These are phyloP conservation scores for Dicaeum eximium DNA, from an alignment of 2,113 vertebrate genomes.

Conservation along the genomic window DNA sequence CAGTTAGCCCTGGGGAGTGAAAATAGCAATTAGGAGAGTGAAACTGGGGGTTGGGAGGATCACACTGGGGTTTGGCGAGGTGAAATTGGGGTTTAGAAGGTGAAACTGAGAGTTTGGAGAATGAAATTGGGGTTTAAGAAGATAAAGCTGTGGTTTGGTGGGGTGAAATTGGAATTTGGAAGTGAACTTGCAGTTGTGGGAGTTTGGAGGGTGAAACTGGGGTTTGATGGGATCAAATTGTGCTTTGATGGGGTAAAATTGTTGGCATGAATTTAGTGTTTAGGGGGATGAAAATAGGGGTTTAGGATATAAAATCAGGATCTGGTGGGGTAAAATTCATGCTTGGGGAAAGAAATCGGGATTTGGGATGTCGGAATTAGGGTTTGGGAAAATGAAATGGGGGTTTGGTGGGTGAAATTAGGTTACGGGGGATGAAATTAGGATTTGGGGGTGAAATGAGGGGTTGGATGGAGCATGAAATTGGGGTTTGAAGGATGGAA, in stretches of 20 bases:
- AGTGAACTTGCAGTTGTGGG: too few relatives aligned
- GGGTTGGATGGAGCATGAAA: fast-evolving
- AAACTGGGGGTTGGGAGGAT: background rate
- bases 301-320: background rate
- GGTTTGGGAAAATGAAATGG: background rate
- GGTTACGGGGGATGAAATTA: background rate
- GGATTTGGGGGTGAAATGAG: background rate
- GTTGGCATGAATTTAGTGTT: background rate
- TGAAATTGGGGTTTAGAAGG: background rate
- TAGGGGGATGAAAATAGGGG: background rate
- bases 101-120: background rate
- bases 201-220: background rate
- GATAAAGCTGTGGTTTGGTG: background rate
- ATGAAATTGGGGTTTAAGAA: too few relatives aligned
- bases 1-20: background rate
- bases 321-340: background rate
- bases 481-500: background rate
- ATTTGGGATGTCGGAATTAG: fast-evolving
- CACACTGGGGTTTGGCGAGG: background rate
- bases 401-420: background rate
- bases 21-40: background rate
- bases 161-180: background rate
- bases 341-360: background rate
- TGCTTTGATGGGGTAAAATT: background rate
- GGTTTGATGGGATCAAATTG: background rate